phyloP scores from a whole-genome alignment of 2,888 invertebrate species.

The Glaucopsyche alexis region DNA sequence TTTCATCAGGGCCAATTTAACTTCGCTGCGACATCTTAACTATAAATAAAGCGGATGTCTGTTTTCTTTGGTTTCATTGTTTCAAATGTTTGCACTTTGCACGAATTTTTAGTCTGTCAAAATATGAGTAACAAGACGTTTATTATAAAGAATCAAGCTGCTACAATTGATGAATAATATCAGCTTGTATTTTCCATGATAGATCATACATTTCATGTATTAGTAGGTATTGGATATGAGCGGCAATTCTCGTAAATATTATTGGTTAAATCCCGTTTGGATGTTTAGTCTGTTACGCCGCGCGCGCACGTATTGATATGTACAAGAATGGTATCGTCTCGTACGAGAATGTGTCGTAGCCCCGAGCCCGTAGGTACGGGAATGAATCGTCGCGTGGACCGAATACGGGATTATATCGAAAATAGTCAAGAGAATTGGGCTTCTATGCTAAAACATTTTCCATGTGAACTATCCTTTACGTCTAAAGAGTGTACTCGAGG shows the following conservation, averaged over 20 bases:
- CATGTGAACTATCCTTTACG: conserved; percentile 5
- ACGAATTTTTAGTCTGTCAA: neutral
- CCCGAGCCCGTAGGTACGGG: no score
- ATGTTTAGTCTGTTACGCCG: no score
- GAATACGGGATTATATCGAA: no score
- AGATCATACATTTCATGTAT: neutral
- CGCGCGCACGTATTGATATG: no score
- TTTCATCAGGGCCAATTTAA: conserved; percentile 23
- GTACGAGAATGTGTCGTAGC: no score
- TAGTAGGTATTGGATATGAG: neutral
- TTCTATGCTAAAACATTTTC: conserved; percentile 9
- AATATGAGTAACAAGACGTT: neutral
- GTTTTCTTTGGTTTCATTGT: neutral
- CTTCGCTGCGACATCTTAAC: conserved; percentile 25
- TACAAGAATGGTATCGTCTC: no score
- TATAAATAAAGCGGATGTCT: conserved; percentile 22
- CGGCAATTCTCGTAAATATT: no score
- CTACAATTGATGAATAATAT: neutral
- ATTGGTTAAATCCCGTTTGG: no score
- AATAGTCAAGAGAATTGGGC: no score
- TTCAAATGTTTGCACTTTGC: neutral
- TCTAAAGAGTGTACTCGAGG: conserved; percentile 12
- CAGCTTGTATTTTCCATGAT: neutral
- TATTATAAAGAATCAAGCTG: neutral
- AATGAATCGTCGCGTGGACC: no score